These are phyloP conservation scores for Dromius quadrimaculatus DNA, from an alignment of 2,888 invertebrate genomes.

Conservation along the genomic window DNA sequence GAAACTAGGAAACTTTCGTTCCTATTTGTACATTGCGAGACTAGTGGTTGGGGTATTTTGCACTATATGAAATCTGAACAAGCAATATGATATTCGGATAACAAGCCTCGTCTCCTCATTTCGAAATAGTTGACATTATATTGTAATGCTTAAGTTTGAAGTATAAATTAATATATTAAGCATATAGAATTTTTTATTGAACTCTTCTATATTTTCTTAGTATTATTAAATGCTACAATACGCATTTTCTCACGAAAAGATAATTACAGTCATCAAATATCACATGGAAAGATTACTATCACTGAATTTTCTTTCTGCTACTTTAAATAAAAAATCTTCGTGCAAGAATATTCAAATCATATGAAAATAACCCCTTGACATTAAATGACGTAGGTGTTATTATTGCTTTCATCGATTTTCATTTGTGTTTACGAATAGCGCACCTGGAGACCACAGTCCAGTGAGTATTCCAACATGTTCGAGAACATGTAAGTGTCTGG, in stretches of 20 bases:
- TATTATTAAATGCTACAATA: no score
- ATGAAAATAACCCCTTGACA: conserved; percentile 40
- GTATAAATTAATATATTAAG: background rate
- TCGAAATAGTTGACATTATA: no score
- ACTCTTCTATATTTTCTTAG: no score
- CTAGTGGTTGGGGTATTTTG: no score
- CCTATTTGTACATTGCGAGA: no score
- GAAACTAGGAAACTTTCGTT: no score
- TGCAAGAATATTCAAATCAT: conserved; percentile 48
- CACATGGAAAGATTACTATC: background rate
- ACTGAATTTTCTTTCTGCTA: background rate
- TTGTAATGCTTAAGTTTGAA: no score
- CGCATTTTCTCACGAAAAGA: background rate
- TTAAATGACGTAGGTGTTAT: conserved; percentile 30
- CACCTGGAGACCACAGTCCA: conserved; percentile 29
- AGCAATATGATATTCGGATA: no score
- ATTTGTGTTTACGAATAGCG: conserved; percentile 15
- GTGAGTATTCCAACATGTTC: conserved; percentile 18
- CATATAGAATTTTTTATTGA: background rate
- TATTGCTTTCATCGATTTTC: conserved; percentile 42
- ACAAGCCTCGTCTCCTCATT: no score
- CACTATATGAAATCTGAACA: no score
- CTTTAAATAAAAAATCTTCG: conserved; percentile 1
- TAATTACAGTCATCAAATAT: background rate
- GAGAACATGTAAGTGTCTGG: conserved; percentile 39